These are phyloP conservation scores for Thalassarche chlororhynchos DNA, from an alignment of 2,113 vertebrate species.

Conservation along the genomic window DNA sequence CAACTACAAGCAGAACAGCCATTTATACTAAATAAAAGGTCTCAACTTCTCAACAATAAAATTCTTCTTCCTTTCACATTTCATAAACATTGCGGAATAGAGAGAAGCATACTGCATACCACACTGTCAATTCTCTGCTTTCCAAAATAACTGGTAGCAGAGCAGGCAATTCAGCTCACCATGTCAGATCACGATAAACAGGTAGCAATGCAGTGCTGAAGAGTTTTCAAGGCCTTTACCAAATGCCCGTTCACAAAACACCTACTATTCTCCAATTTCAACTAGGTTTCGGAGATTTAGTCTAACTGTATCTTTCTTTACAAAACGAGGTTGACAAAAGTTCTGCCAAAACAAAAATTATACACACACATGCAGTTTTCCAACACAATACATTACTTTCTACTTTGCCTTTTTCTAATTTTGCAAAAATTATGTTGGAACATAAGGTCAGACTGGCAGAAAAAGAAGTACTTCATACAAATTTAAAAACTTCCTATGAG, in stretches of 20 bases:
- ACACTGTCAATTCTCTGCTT: background rate
- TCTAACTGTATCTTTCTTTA: background rate
- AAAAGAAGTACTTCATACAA: background rate
- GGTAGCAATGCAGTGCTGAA: background rate
- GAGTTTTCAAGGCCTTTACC: background rate
- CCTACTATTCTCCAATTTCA: background rate
- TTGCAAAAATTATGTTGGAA: background rate
- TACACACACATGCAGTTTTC: fast-evolving
- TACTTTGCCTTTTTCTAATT: background rate
- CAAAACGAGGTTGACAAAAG: background rate
- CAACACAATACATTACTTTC: background rate
- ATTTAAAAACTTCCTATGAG: background rate
- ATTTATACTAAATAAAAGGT: background rate
- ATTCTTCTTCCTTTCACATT: background rate
- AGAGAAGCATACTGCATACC: background rate
- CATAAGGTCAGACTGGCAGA: background rate
- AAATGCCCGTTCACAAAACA: background rate
- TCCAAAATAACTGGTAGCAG: background rate
- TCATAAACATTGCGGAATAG: background rate
- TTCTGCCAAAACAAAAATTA: background rate
- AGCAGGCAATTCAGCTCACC: background rate
- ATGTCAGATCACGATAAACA: background rate
- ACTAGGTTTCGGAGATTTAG: background rate
- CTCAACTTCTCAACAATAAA: background rate
- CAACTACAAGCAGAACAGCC: background rate